Base-by-base conservation (phyloP, 2,113 vertebrate species). In the Nibea coibor region DNA sequence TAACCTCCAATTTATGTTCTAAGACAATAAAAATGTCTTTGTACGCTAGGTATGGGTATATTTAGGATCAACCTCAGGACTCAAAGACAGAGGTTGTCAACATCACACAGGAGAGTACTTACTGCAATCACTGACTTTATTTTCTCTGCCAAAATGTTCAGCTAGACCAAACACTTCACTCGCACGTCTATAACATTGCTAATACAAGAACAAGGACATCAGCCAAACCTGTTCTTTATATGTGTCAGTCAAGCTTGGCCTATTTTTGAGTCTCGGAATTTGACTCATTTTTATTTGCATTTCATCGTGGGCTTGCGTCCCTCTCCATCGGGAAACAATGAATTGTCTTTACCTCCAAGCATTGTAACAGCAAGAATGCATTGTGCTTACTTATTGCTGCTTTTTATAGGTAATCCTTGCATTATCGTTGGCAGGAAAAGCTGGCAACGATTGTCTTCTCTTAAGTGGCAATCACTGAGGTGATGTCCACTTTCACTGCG, bases 181-280 rank as follows among this genome's bases (percentile, higher is more conserved):
- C 20, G 22, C 2, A 16, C 4, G 0, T 72, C 20, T 63, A 74
- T 28, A 75, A 56, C 28, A 72, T 10, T 57, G 63, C 53, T 78
- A 85, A 92, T 87, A 72, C 62, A 66, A 79, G 19, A 73, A 80
- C 62, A 65, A 64, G 69, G 64, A 83, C 62, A 82, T 62, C 68
- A 79, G 81, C 73, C 73, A 86, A 82, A 80, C 67, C 64, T 67
- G 76, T 47, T 87, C 86, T 90, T 83, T 89, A 66, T 72, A 72
- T 17, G 28, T 77, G 89, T 75, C 92, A 91, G 76, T 92, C 87
- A 91, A 87, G 92, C 87, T 91, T 89, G 72, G 82, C 84, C 91
- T 71, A 88, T 81, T 89, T 92, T 72, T 31, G 28, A 66, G 24
- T 74, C 62, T 28, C 43, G 47, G 15, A 84, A 83, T 82, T 83